phyloP scores from a whole-genome alignment of 1,140 invertebrate genomes.

The Teleopsis dalmanni region DNA sequence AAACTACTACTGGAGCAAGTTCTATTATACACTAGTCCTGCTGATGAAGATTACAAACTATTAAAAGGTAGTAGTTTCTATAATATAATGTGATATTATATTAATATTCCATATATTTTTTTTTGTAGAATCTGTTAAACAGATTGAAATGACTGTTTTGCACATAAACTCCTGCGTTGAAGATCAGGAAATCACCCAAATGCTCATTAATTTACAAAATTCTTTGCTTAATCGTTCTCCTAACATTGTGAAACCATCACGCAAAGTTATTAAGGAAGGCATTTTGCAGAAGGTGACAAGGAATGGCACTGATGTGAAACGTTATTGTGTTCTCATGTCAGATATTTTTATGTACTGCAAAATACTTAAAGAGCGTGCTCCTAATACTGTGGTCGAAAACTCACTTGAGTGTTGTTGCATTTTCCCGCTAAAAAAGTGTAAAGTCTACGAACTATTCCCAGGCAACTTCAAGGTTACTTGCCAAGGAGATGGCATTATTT shows the following conservation, averaged over 20 bases:
- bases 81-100: conserved; percentile 8
- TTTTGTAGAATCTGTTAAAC: conserved; percentile 53
- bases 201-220: conserved; percentile 59
- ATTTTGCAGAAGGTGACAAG: conserved; percentile 57
- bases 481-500: conserved; percentile 50
- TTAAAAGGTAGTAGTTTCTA: conserved; percentile 42
- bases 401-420: conserved; percentile 52
- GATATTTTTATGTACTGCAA: conserved; percentile 59
- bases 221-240: conserved; percentile 52
- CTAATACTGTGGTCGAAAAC: conserved; percentile 43
- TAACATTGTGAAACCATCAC: conserved; percentile 58
- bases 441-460: conserved; percentile 49
- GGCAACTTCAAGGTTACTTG: conserved; percentile 53
- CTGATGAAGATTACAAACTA: conserved; percentile 53
- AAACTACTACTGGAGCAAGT: conserved; percentile 63
- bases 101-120: too few species aligned
- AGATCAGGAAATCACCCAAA: conserved; percentile 64
- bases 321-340: conserved; percentile 49
- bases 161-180: conserved; percentile 65
- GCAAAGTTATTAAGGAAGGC: conserved; percentile 63
- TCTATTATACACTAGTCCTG: conserved; percentile 52
- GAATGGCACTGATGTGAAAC: conserved; percentile 43
- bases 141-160: conserved; percentile 58
- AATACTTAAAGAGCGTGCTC: conserved; percentile 42
- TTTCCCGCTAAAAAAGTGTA: conserved; percentile 56